Evolutionary conservation across 2,113 vertebrate genomes (phyloP), one percentile per base, ranked within the genome.

Genomic region (Cyphomyrus plagiostoma): DNA sequence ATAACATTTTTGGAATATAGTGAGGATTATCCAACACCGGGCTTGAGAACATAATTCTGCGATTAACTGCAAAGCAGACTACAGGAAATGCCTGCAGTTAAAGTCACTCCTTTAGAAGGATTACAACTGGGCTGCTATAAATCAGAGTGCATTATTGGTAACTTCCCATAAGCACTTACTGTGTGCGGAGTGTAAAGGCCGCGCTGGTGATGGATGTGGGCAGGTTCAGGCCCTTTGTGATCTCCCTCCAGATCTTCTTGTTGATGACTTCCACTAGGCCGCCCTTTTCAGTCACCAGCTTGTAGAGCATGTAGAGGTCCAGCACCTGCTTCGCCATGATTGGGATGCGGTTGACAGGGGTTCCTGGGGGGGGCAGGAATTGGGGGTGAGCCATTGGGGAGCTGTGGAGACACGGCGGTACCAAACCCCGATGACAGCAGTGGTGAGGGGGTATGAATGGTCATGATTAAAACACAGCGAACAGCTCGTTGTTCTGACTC

Each of bases 261-360:
- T 70, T 70, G 3, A 70, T 70, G 62, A 70, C 62, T 10, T 70
- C 62, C n/a, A 70, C 62, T 3, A 70, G 62, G 26, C 62, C 62
- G 10, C 62, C 62, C 62, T 70, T 70, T 4, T 70, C 62, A 0
- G 62, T 70, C 9, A 70, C 62, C 9, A 70, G n/a, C 62, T 70
- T 30, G 10, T 70, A 70, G 3, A 70, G 62, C 62, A 70, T 70
- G n/a, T 70, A 70, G 3, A 70, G 62, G 10, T 70, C 62, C 91
- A 99, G 94, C 90, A 98, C 97, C 94, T 99, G 98, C 94, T 99
- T 99, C 42, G 98, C 98, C 98, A 99, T 99, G 93, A 99, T 99
- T 91, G 98, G 98, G 89, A 99, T 99, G 48, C 98, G 96, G 91
- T 99, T 99, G 91, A 99, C 99, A 39, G 98, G 98, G 26, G 98